Conservation (phyloP, 2,113 vertebrate species). For the Phalacrocorax carbo region DNA sequence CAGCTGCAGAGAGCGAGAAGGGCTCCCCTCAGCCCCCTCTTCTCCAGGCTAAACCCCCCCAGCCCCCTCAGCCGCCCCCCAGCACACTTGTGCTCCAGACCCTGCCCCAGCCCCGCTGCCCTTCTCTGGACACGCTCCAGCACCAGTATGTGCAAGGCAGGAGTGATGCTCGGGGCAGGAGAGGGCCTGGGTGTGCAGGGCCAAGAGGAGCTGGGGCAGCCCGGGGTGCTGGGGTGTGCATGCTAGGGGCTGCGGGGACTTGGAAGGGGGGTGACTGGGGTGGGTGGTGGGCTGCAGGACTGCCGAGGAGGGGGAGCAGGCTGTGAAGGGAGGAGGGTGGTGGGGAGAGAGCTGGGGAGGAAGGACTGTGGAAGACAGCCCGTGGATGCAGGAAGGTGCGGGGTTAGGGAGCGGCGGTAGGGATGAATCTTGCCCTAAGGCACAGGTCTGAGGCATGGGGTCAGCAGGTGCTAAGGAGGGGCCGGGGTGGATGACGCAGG, state of each 20-base stretch:
- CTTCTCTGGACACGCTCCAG: no score
- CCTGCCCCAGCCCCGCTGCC: no score
- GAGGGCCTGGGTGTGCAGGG: no score
- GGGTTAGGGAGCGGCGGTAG: no score
- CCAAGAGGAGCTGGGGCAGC: background rate
- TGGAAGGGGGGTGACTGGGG: background rate
- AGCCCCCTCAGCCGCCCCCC: no score
- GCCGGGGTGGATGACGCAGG: background rate
- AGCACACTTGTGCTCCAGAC: no score
- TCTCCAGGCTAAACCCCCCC: no score
- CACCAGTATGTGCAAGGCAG: no score
- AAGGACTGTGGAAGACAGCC: background rate
- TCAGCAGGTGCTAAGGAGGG: background rate
- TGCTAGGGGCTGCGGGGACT: background rate
- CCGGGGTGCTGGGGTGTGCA: no score
- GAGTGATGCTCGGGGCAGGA: background rate
- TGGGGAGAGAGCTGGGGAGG: background rate
- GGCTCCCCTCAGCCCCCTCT: no score
- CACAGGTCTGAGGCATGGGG: background rate
- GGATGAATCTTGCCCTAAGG: background rate
- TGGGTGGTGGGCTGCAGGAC: background rate
- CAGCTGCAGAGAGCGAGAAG: no score
- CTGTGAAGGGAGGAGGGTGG: background rate
- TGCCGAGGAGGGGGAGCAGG: background rate
- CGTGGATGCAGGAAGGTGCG: no score